Evolutionary conservation across 2,797 vertebrate genomes (phyloP).

Genomic region (Gymnoscopelus microlampas): DNA sequence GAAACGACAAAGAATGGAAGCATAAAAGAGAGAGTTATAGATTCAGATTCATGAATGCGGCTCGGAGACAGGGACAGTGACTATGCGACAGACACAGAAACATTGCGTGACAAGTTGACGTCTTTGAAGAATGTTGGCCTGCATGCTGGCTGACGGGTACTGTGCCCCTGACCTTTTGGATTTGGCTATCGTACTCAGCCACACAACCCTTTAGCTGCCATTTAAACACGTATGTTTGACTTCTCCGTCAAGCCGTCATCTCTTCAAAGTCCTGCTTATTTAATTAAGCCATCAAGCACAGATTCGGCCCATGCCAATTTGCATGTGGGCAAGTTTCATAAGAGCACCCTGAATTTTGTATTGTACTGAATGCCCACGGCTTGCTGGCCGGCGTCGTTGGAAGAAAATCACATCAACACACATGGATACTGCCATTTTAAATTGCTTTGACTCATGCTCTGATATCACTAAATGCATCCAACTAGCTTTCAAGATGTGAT

Average conservation of each 20-base stretch:
- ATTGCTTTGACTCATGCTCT: background rate
- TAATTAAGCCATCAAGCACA: conserved; percentile 21
- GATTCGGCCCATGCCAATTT: too few relatives aligned
- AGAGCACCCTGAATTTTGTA: too few relatives aligned
- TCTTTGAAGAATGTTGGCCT: conserved; percentile 63
- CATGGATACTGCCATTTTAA: conserved; percentile 22
- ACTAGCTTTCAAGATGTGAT: conserved; percentile 23
- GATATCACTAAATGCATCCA: background rate
- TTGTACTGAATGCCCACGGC: too few relatives aligned
- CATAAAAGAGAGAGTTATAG: conserved; percentile 41
- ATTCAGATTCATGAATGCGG: conserved; percentile 56
- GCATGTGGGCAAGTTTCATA: too few relatives aligned
- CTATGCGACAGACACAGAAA: conserved; percentile 66
- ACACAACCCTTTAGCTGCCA: conserved; percentile 40
- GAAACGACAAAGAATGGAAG: conserved; percentile 35
- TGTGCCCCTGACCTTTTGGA: conserved; percentile 67
- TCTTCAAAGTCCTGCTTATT: conserved; percentile 16
- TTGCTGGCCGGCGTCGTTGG: too few relatives aligned
- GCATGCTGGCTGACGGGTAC: conserved; percentile 48
- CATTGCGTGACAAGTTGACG: conserved; percentile 67
- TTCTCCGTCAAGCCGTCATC: conserved; percentile 15
- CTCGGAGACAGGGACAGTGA: conserved; percentile 48
- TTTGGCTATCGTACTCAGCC: conserved; percentile 54
- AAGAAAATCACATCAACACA: background rate
- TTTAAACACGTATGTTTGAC: conserved; percentile 54